Base-by-base conservation (phyloP, 2,888 invertebrate genomes). In the Epirrhoe tristata region DNA sequence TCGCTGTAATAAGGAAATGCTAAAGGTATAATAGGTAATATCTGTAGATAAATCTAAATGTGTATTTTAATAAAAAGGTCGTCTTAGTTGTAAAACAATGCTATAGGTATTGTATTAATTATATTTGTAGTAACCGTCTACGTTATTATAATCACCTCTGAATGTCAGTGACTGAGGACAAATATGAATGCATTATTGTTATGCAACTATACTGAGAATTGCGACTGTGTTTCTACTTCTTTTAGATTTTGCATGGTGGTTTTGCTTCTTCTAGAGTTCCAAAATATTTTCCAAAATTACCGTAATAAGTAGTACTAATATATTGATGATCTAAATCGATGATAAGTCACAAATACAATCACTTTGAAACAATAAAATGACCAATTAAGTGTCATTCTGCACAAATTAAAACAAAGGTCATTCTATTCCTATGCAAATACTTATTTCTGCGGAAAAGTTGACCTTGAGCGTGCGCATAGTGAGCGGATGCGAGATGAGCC, bases 401-500 rank as follows among this genome's bases (percentile, higher is more conserved):
- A 43, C 12, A 43, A 43, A 43, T 3, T 43, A 12, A 12, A 43
- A 12, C 39, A 43, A 43, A 43, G 39, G 12, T 43, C 39, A 39
- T 39, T 39, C 1, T 39, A 16, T 60, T 52, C 16, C 39, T 24
- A 48, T 54, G 24, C 43, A 32, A 51, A 48, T 60, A 12, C 2
- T n/a, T 17, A 36, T 62, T 62, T 61, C 62, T 58, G 55, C 43
- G 48, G 65, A 66, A 60, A 71, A 24, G 10, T 60, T 43, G 61
- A 5, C 69, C 69, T 71, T 71, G 74, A 69, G 43, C 48, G 66
- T 72, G 66, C 60, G 80, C 78, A 79, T 80, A 77, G 39, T 43
- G 68, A 64, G 16, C 62, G 61, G 62, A 67, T 70, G 70, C 72
- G 69, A 77, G 77, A 75, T 76, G 79, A 72, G 68, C 69, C 66